phyloP scores from a whole-genome alignment of 1,140 invertebrate genomes.

The Leptonema lineaticorne region DNA sequence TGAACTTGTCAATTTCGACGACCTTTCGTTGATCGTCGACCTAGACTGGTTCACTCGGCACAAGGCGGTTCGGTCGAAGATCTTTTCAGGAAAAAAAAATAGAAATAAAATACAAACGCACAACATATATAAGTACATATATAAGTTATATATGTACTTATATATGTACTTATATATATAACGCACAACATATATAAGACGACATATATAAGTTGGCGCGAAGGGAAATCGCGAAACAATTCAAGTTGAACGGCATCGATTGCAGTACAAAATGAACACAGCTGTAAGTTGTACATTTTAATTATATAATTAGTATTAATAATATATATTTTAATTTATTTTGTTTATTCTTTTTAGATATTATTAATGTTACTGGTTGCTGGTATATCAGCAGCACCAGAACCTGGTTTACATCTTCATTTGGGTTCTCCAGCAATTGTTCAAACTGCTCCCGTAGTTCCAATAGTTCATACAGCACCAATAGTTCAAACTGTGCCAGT shows the following conservation, averaged over 20 bases:
- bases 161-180: neutral
- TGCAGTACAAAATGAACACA: conserved; percentile 9
- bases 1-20: too few species aligned
- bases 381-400: conserved; percentile 16
- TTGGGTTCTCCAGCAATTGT: conserved; percentile 35
- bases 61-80: conserved; percentile 8
- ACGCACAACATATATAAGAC: too few species aligned
- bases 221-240: neutral
- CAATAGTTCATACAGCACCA: conserved; percentile 47
- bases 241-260: neutral
- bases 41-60: too few species aligned
- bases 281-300: neutral
- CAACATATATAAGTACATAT: neutral
- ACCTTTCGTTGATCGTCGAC: too few species aligned
- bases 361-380: conserved; percentile 16
- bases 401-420: conserved; percentile 37
- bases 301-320: neutral
- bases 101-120: too few species aligned
- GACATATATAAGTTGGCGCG: neutral
- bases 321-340: neutral
- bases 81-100: neutral
- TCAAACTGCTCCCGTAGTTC: conserved; percentile 38
- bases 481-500: conserved; percentile 34
- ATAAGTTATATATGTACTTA: neutral
- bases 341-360: conserved; percentile 25